These are phyloP conservation scores for Selenia dentaria DNA, from an alignment of 2,888 invertebrate species.

Conservation along the genomic window DNA sequence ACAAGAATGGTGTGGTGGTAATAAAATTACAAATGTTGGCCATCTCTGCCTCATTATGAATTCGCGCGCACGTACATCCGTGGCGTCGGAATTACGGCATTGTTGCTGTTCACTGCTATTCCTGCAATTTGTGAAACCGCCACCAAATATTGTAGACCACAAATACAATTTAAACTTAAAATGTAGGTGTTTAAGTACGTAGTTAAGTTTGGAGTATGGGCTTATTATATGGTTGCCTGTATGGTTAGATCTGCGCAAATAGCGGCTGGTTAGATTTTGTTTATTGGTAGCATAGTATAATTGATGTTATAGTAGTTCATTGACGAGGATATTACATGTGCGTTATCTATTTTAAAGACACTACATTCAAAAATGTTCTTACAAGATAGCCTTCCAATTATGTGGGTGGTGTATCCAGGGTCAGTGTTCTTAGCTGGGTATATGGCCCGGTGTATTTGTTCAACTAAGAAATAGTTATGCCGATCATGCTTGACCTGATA, in stretches of 20 bases:
- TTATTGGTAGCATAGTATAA: too few species aligned
- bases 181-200: neutral
- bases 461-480: too few species aligned
- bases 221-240: neutral
- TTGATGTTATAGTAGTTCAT: too few species aligned
- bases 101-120: conserved; percentile 39
- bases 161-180: conserved; percentile 7
- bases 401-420: too few species aligned
- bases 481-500: too few species aligned
- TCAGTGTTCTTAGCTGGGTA: too few species aligned
- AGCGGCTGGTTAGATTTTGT: neutral
- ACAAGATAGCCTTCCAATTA: too few species aligned
- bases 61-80: conserved; percentile 63
- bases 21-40: conserved; percentile 70
- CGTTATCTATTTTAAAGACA: too few species aligned
- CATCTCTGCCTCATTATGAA: conserved; percentile 66
- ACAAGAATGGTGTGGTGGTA: conserved; percentile 59
- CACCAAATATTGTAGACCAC: neutral
- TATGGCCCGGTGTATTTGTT: too few species aligned
- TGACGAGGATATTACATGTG: too few species aligned
- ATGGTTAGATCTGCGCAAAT: conserved; percentile 7
- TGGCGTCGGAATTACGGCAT: conserved; percentile 53
- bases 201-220: neutral
- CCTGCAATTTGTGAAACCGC: conserved; percentile 11
- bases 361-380: too few species aligned